Evolutionary conservation across 37 sponge, comb jelly and placozoan species (phyloP), one percentile per base, ranked within the genome.

Genomic region (Agelas oroides): DNA sequence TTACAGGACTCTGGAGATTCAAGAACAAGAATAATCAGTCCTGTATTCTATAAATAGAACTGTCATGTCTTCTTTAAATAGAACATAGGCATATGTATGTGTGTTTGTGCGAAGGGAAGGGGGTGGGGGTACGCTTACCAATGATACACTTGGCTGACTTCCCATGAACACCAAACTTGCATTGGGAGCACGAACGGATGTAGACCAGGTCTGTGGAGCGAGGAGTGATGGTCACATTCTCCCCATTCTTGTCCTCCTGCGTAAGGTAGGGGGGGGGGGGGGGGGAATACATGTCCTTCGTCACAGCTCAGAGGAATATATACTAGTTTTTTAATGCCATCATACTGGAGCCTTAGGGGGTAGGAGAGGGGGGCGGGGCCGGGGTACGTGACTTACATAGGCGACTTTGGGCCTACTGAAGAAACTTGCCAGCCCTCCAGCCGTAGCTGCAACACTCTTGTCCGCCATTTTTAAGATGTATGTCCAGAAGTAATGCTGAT

Each of bases 101-200:
- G 46, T 12, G 46, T 3, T 3, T 46, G 6, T 46, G 46, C 46
- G 46, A 8, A 8, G 46, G 46, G 46, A 8, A 8, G 46, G 46
- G 46, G 46, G 46, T 3, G 46, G 46, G 46, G 46, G 46, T 8
- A 46, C 16, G 21, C 92, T 84, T 28, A 93, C 94, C 90, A 21
- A 93, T 59, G 56, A 88, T 86, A 53, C 82, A 85, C 73, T 93
- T 93, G 56, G 94, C 86, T 19, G 82, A 73, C 25, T 59, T 84
- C 21, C 54, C 69, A 5, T 54, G 20, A 0, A 86, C 82, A 23
- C 33, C 21, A 55, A 93, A 69, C 32, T 52, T 70, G 60, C 89
- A 93, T 0, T 53, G 25, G 14, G 35, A 72, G 70, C 94, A 93
- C 0, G 61, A 36, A 15, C 90, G 31, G 57, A 93, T 63, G 83